Evolutionary conservation across 2,797 vertebrate genomes (phyloP).

Genomic region (Oreochromis grahami): DNA sequence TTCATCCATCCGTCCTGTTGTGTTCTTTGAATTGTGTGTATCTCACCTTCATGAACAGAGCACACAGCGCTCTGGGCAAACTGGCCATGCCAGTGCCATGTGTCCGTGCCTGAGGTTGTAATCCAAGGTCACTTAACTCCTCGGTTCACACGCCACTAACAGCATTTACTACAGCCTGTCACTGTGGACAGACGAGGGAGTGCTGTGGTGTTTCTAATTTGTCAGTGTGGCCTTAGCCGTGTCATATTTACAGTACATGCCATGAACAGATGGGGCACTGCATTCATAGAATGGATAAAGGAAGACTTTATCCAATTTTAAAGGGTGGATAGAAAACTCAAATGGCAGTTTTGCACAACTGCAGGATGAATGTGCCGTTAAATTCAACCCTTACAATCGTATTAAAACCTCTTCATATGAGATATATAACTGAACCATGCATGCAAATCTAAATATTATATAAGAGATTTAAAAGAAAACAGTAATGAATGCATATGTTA

Average conservation of each 20-base stretch:
- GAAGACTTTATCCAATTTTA: background rate
- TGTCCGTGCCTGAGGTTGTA: constrained; percentile 22
- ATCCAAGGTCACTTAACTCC: constrained; percentile 47
- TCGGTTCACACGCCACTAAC: background rate
- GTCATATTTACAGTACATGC: constrained; percentile 30
- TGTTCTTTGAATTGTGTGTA: background rate
- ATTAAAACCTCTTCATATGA: background rate
- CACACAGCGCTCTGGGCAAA: background rate
- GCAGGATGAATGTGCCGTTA: background rate
- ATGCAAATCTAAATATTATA: background rate
- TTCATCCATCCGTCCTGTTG: background rate
- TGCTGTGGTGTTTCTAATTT: constrained; percentile 17
- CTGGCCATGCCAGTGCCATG: constrained; percentile 25
- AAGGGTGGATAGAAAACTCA: constrained; percentile 8
- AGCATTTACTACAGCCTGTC: constrained; percentile 7
- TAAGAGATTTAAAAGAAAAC: background rate
- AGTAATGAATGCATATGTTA: background rate
- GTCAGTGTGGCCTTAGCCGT: constrained; percentile 1
- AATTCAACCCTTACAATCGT: background rate
- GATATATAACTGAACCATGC: background rate
- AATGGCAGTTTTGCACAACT: background rate
- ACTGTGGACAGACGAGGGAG: background rate
- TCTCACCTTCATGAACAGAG: constrained; percentile 7
- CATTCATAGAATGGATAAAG: constrained; percentile 1
- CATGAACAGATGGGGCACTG: constrained; percentile 1